Percentiles rank a stretch among this genome's conserved stretches.
These are phyloP conservation scores for Tamias sibiricus DNA, from an alignment of 2,113 vertebrate genomes.

Conservation along the genomic window DNA sequence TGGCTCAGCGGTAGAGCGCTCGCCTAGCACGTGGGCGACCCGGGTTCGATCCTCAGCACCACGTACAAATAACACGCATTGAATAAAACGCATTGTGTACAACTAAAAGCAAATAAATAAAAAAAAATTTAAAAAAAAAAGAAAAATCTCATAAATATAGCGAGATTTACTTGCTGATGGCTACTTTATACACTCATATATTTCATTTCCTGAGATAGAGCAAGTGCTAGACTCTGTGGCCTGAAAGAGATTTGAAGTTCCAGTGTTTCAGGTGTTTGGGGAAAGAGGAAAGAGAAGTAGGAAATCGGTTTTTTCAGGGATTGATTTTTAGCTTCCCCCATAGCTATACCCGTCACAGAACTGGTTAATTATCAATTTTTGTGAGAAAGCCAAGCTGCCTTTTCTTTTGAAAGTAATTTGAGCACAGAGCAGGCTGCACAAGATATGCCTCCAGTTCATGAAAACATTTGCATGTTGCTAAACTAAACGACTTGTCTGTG, in stretches of 20 bases:
- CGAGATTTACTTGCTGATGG: not conserved
- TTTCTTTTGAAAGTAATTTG: conserved; percentile 65
- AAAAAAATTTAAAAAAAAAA: conserved; percentile 47
- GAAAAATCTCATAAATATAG: conserved; percentile 6
- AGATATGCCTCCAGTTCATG: not conserved
- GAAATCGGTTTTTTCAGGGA: conserved; percentile 83
- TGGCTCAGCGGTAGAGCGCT: no score
- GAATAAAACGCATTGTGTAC: no score
- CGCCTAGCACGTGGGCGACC: no score
- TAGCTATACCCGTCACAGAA: conserved; percentile 81
- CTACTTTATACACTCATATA: not conserved
- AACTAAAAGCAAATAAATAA: no score
- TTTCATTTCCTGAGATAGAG: not conserved
- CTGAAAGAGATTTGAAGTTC: not conserved
- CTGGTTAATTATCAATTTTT: conserved; percentile 90
- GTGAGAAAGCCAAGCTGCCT: conserved; percentile 86
- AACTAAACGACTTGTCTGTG: accelerated
- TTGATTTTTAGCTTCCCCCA: conserved; percentile 83
- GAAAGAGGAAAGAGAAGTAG: conserved; percentile 68
- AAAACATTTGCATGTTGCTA: not conserved
- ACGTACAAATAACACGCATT: no score
- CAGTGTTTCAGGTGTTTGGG: conserved; percentile 6
- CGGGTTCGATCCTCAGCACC: no score
- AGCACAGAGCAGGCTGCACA: conserved; percentile 13
- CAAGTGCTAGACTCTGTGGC: not conserved